Base-by-base conservation (phyloP, 37 sponge, comb jelly and placozoan species). In the Cladorhizidae sp. region DNA sequence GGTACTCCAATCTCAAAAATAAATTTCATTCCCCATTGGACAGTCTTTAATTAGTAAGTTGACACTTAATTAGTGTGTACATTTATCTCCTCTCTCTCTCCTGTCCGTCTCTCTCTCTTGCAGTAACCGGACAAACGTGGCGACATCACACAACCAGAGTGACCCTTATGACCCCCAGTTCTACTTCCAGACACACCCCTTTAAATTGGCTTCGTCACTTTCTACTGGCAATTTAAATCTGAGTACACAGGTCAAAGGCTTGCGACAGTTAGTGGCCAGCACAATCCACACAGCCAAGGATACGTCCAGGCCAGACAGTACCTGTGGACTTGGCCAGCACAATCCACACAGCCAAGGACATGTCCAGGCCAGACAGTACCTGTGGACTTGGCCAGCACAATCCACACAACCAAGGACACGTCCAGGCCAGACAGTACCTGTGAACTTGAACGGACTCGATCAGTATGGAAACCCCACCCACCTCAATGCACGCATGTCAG, bases 381-480 rank as follows among this genome's bases (percentile, higher is more conserved):
- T 54, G 56, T 54, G 14, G n/a, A n/a, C n/a, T n/a, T n/a, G n/a
- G n/a, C n/a, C n/a, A n/a, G n/a, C n/a, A n/a, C n/a, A n/a, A n/a
- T 78, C 14, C 40, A 2, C 58, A 22, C 32, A 82, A 75, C 5
- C 74, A 1, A 15, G 11, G 28, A 40, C 40, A 0, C 57, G 73
- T 36, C 89, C 89, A 6, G 89, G 89, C 14, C 72, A 89, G 67
- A 20, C 12, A 15, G 26, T 50, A 17, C 25, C 2, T 29, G 38
- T 89, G 67, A 40, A 57, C 29, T 25, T 89, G n/a, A 35, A 42
- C 0, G 74, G 83, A 1, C 3, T 64, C 0, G 89, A 89, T 43
- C 89, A 89, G 39, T 78, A 77, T 58, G 75, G 61, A 0, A 83
- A 79, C 31, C 84, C 89, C 5, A 83, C 89, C 17, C 74, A 67